A percentile compares a stretch with the other conserved stretches of the same genome.
phyloP scores from a whole-genome alignment of 2,113 vertebrate species.

The Neogobius melanostomus region DNA sequence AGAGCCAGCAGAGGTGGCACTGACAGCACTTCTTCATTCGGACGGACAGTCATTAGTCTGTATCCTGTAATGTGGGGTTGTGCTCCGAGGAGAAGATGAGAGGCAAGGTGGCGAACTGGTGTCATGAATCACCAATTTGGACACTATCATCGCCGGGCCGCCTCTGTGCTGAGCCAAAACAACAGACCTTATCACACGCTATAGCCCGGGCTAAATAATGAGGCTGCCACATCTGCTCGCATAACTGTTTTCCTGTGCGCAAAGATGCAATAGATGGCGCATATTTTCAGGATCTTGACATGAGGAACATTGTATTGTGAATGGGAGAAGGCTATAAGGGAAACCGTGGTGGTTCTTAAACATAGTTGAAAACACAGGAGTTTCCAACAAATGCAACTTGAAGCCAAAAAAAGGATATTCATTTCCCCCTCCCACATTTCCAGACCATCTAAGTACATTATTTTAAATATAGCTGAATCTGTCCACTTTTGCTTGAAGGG shows the following conservation, averaged over 20 bases:
- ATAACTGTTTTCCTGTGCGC: background rate
- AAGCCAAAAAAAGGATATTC: too few relatives aligned
- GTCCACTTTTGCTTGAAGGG: background rate
- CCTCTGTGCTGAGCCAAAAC: constrained; percentile 19
- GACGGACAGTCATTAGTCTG: constrained; percentile 61
- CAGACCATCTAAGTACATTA: background rate
- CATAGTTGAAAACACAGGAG: too few relatives aligned
- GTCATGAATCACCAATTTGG: constrained; percentile 46
- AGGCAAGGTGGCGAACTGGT: constrained; percentile 31
- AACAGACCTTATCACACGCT: constrained; percentile 28
- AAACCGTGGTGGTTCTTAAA: background rate
- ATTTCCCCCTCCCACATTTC: background rate
- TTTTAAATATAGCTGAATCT: background rate
- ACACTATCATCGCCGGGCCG: constrained; percentile 34
- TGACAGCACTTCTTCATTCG: constrained; percentile 55
- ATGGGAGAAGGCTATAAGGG: background rate
- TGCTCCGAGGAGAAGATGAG: constrained; percentile 38
- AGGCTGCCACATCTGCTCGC: constrained; percentile 37
- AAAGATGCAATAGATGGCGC: constrained; percentile 9
- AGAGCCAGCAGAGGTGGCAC: constrained; percentile 9
- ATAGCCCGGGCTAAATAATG: constrained; percentile 44
- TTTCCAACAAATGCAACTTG: too few relatives aligned
- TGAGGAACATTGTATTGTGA: too few relatives aligned
- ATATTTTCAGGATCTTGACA: background rate
- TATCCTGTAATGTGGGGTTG: constrained; percentile 44